A percentile compares a stretch with the other conserved stretches of the same genome.
Conservation (phyloP, 1,140 invertebrate species). For the Zaprionus inermis region DNA sequence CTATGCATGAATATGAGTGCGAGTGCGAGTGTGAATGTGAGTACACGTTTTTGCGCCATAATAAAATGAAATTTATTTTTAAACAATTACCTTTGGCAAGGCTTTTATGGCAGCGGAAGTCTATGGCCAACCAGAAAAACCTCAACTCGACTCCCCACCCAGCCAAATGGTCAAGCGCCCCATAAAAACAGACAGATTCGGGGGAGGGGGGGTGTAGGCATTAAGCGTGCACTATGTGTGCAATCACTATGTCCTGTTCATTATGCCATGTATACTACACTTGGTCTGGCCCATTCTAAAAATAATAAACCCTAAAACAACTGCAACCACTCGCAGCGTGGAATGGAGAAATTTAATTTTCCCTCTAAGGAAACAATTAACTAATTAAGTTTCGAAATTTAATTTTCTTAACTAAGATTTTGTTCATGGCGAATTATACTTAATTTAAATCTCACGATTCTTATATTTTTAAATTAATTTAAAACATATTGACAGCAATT, state of each 20-base stretch:
- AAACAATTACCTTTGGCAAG: slow-evolving; percentile 75
- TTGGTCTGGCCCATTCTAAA: not conserved
- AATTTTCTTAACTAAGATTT: not conserved
- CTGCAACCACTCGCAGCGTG: not conserved
- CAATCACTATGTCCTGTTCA: slow-evolving; percentile 20
- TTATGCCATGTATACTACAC: not conserved
- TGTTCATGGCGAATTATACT: too few species aligned
- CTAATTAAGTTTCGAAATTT: not conserved
- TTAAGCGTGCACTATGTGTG: slow-evolving; percentile 29
- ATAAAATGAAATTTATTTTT: slow-evolving; percentile 79
- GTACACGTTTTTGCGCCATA: slow-evolving; percentile 45
- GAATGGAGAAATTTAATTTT: not conserved
- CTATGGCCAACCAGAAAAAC: slow-evolving; percentile 38
- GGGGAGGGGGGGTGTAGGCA: not conserved
- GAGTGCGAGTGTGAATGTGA: not conserved
- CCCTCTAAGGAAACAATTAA: not conserved
- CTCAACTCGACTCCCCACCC: slow-evolving; percentile 16
- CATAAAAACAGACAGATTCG: not conserved
- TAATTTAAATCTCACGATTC: too few species aligned
- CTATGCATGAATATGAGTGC: slow-evolving; percentile 25
- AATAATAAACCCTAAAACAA: slow-evolving; percentile 5
- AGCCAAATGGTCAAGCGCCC: not conserved
- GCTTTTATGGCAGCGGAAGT: slow-evolving; percentile 73
- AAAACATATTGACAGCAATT: not conserved
- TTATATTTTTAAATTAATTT: too few species aligned